Conservation (phyloP, 1,140 invertebrate species). For the Aphaenogaster floridana region DNA sequence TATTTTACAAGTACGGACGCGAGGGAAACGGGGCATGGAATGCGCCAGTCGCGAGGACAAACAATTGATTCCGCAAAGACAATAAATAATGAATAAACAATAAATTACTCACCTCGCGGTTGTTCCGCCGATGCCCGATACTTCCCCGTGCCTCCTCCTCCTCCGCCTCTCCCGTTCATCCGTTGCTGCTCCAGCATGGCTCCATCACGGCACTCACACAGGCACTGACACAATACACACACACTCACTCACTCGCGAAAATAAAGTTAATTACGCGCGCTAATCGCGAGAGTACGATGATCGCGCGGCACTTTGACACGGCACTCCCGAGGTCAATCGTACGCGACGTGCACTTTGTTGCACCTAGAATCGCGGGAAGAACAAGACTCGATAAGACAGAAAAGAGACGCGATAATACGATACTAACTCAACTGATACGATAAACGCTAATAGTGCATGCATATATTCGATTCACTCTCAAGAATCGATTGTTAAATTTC, state of each 20-base stretch:
- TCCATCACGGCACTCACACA: not conserved
- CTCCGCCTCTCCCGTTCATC: not conserved
- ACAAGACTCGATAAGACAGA: not conserved
- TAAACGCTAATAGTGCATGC: not conserved
- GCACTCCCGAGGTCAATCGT: not conserved
- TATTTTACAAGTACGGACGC: not conserved
- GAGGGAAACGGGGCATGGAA: not conserved
- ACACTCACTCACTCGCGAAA: not conserved
- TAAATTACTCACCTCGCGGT: not conserved
- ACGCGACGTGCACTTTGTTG: not conserved
- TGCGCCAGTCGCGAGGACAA: not conserved
- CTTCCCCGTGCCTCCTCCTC: not conserved
- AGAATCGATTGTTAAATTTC: not conserved
- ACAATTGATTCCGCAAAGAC: not conserved
- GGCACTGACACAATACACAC: not conserved
- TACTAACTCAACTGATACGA: not conserved
- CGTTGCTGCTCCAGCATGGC: not conserved
- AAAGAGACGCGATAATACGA: not conserved
- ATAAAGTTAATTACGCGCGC: not conserved
- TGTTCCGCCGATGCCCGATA: not conserved
- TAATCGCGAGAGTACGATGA: not conserved
- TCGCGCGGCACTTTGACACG: not conserved
- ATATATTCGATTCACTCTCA: not conserved
- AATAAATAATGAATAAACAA: conserved; percentile 1
- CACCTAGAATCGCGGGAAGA: not conserved